Conservation (phyloP, 2,888 invertebrate genomes). For the Cephalotes varians region DNA sequence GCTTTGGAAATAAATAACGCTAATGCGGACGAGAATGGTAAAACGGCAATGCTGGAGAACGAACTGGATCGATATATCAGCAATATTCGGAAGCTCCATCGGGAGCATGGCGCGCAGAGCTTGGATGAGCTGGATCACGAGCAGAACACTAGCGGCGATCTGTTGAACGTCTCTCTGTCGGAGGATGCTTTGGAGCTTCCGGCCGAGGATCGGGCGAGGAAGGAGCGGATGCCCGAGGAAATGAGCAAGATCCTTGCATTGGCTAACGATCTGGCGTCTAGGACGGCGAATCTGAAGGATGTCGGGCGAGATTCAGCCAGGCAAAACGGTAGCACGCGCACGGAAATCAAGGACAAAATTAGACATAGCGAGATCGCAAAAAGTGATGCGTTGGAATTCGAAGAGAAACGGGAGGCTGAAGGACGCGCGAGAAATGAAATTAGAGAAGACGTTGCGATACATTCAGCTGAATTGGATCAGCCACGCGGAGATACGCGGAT, state of each 20-base stretch:
- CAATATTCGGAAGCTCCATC: constrained; percentile 78
- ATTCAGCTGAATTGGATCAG: constrained; percentile 64
- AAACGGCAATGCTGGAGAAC: constrained; percentile 67
- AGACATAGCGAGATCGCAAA: neutral
- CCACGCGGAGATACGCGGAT: constrained; percentile 55
- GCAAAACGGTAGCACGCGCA: neutral
- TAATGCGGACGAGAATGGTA: constrained; percentile 42
- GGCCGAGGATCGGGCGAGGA: constrained; percentile 64
- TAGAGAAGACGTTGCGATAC: constrained; percentile 66
- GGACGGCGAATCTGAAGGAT: constrained; percentile 22
- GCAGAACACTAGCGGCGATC: constrained; percentile 82
- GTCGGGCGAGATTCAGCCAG: neutral
- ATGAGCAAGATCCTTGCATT: constrained; percentile 69
- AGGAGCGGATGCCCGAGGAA: constrained; percentile 60
- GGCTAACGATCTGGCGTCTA: constrained; percentile 72
- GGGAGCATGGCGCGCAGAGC: constrained; percentile 69
- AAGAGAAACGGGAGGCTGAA: constrained; percentile 30
- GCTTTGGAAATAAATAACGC: neutral
- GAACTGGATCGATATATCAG: constrained; percentile 80
- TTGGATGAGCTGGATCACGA: constrained; percentile 78
- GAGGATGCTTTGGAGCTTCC: constrained; percentile 74
- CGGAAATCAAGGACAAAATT: constrained; percentile 19
- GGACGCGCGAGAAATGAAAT: constrained; percentile 64
- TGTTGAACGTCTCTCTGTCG: constrained; percentile 79
- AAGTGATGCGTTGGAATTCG: neutral